phyloP scores from a whole-genome alignment of 2,797 vertebrate genomes.

The Oreochromis mossambicus region DNA sequence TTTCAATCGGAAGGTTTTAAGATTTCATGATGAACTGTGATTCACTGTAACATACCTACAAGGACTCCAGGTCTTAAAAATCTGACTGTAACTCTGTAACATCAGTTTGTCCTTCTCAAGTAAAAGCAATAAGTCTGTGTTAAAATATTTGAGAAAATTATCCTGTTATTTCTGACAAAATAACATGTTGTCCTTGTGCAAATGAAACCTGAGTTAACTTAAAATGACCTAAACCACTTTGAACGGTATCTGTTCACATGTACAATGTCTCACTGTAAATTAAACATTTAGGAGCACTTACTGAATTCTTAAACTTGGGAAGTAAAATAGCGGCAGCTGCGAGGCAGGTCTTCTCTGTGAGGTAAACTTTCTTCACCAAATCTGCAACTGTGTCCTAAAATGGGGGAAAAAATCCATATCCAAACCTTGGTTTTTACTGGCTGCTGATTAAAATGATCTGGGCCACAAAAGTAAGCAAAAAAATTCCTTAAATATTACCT shows the following conservation, averaged over 20 bases:
- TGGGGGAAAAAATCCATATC: not conserved
- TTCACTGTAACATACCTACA: not conserved
- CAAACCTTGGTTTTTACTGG: not conserved
- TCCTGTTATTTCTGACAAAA: not conserved
- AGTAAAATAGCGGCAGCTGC: slow-evolving; percentile 80
- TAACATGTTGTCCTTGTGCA: not conserved
- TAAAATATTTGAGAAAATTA: not conserved
- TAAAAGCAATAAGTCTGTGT: not conserved
- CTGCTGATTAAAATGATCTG: not conserved
- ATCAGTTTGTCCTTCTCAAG: not conserved
- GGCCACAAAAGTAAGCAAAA: not conserved
- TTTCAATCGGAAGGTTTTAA: not conserved
- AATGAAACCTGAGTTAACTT: not conserved
- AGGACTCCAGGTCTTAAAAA: not conserved
- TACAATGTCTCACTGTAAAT: not conserved
- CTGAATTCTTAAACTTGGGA: slow-evolving; percentile 77
- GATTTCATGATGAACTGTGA: not conserved
- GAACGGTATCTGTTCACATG: not conserved
- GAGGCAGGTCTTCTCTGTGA: slow-evolving; percentile 82
- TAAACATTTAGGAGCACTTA: slow-evolving; percentile 65
- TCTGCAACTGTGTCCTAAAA: slow-evolving; percentile 78
- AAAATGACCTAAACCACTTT: not conserved
- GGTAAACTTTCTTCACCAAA: slow-evolving; percentile 79
- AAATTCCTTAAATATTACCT: slow-evolving; percentile 70
- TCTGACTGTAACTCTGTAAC: not conserved